Evolutionary conservation across 2,797 vertebrate genomes (phyloP), one percentile per base, ranked within the genome.

Genomic region (Pipistrellus nathusii): DNA sequence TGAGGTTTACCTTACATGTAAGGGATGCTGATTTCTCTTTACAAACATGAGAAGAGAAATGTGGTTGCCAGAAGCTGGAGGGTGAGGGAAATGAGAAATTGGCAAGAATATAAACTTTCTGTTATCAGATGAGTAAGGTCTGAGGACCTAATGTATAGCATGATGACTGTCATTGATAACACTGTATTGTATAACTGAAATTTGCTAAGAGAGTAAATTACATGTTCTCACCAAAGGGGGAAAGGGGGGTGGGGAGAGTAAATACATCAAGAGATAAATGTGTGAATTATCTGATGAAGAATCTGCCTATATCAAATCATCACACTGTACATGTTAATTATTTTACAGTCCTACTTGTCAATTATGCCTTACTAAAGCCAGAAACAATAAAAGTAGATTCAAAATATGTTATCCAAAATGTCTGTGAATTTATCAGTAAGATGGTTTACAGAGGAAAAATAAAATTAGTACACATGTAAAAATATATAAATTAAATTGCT

Each of bases 341-440:
- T 38, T 14, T 66, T 32, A 81, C 14, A 51, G 12, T 48, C 66
- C 38, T 77, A 76, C 64, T 64, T 64, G n/a, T 68, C 13, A 72
- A 35, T 13, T 64, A 30, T 48, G 57, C 25, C n/a, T 84, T 83
- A 51, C n/a, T 41, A 80, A 51, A 81, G 10, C n/a, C 59, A 55
- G 71, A 38, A 85, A 85, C 73, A 66, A 64, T 89, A 77, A 66
- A 85, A 93, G 17, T 72, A 68, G 8, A 69, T 23, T 8, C 75
- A 64, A 91, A 88, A 17, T 81, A 53, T 76, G 57, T 92, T 69
- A 27, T 69, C 51, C 69, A 76, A 85, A 25, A 32, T 77, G 25
- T 64, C 11, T 30, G 8, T 77, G 25, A 41, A 21, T 62, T 55
- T 64, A 62, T 62, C 71, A 73, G 88, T n/a, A 89, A 53, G 38